phyloP scores from a whole-genome alignment of 2,888 invertebrate genomes.

The Noctua janthe region DNA sequence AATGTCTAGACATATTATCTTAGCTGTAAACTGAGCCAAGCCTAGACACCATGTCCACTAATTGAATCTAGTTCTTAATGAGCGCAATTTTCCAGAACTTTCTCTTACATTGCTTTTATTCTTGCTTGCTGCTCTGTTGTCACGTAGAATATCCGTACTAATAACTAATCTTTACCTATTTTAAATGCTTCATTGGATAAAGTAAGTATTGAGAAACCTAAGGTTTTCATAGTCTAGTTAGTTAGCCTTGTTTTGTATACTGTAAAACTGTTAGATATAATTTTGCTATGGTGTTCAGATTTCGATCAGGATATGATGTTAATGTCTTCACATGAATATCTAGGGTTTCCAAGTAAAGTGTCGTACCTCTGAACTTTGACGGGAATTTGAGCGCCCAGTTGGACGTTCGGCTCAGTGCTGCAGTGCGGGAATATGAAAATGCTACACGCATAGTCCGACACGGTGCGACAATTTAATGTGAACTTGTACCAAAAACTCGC shows the following conservation, averaged over 20 bases:
- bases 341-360: not conserved
- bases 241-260: not conserved
- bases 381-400: not conserved
- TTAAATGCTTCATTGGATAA: slow-evolving; percentile 40
- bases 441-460: not conserved
- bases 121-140: slow-evolving; percentile 20
- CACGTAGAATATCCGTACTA: slow-evolving; percentile 8
- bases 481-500: not conserved
- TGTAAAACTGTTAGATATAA: slow-evolving; percentile 1
- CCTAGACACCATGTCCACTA: slow-evolving; percentile 20
- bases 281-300: not conserved
- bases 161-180: slow-evolving; percentile 27
- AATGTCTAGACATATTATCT: slow-evolving; percentile 8
- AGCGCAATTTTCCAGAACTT: slow-evolving; percentile 39
- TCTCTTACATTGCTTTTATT: slow-evolving; percentile 46
- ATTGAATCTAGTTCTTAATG: slow-evolving; percentile 27
- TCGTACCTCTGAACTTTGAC: not conserved
- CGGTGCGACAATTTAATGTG: not conserved
- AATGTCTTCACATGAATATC: not conserved
- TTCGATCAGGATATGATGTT: not conserved
- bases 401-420: not conserved
- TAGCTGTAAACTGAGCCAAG: slow-evolving; percentile 7
- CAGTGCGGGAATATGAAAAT: not conserved
- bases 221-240: not conserved
- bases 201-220: slow-evolving; percentile 31